Conservation (phyloP, 2,888 invertebrate genomes). For the Bombylius discolor region DNA sequence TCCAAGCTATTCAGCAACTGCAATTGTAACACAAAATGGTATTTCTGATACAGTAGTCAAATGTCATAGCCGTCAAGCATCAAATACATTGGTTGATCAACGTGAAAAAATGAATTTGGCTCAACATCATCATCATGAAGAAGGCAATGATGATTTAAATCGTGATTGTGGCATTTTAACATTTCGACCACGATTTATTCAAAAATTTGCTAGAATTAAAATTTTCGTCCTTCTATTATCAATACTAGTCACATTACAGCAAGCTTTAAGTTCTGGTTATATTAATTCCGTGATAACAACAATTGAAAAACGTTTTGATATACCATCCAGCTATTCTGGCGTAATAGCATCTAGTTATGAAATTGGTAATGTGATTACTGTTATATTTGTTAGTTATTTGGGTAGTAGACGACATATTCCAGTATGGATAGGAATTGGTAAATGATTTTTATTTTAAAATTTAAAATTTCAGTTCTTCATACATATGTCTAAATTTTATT, state of each 20-base stretch:
- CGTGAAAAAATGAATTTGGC: conserved; percentile 41
- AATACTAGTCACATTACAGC: conserved; percentile 79
- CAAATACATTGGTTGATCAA: conserved; percentile 59
- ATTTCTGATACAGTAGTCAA: conserved; percentile 39
- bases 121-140: conserved; percentile 26
- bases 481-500: background rate
- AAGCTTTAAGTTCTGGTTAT: conserved; percentile 81
- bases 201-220: conserved; percentile 82
- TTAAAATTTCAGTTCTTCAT: background rate
- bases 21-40: conserved; percentile 24
- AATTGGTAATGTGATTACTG: conserved; percentile 89
- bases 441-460: conserved; percentile 23
- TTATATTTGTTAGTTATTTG: conserved; percentile 90
- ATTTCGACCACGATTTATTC: conserved; percentile 74
- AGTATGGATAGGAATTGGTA: conserved; percentile 86
- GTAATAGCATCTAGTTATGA: conserved; percentile 90
- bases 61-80: conserved; percentile 73
- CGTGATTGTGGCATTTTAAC: conserved; percentile 79
- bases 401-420: conserved; percentile 87
- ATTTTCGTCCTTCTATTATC: conserved; percentile 81
- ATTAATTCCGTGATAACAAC: conserved; percentile 94
- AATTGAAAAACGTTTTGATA: conserved; percentile 89
- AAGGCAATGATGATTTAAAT: conserved; percentile 43
- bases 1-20: conserved; percentile 21
- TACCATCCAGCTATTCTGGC: conserved; percentile 85